Evolutionary conservation across 1,140 invertebrate species (phyloP).

Genomic region (Trichonephila clavipes): DNA sequence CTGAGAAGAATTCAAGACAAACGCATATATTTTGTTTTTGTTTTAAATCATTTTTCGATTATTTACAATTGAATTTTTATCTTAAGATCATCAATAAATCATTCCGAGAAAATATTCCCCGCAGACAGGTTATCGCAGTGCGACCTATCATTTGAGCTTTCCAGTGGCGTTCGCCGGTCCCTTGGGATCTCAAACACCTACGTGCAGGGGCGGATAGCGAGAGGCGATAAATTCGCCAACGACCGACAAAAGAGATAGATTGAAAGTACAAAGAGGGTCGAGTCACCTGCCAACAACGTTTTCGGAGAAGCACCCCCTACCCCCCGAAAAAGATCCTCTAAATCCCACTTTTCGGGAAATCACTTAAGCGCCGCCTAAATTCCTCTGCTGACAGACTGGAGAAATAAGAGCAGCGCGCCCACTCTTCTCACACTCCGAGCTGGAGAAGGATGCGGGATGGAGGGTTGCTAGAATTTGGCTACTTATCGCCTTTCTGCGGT

Average conservation of each 20-base stretch:
- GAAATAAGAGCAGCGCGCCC: slow-evolving; percentile 68
- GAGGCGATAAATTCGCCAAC: slow-evolving; percentile 54
- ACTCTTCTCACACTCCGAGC: slow-evolving; percentile 32
- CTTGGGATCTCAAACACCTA: neutral
- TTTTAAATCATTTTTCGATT: too few relatives aligned
- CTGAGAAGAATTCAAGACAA: too few relatives aligned
- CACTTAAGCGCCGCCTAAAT: slow-evolving; percentile 76
- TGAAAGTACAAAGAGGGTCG: slow-evolving; percentile 64
- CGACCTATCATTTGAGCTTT: slow-evolving; percentile 32
- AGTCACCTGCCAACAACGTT: slow-evolving; percentile 74
- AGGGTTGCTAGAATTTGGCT: neutral
- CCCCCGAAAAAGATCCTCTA: slow-evolving; percentile 69
- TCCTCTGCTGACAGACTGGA: slow-evolving; percentile 75
- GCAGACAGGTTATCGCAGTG: neutral
- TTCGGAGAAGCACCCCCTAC: slow-evolving; percentile 52
- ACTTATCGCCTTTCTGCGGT: neutral
- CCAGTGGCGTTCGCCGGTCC: neutral
- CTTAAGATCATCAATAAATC: too few relatives aligned
- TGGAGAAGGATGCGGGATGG: neutral
- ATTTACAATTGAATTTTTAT: too few relatives aligned
- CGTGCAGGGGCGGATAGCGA: neutral
- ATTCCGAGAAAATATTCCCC: too few relatives aligned
- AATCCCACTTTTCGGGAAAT: slow-evolving; percentile 76
- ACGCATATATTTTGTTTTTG: too few relatives aligned
- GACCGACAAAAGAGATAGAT: slow-evolving; percentile 66